Evolutionary conservation across 2,797 vertebrate genomes (phyloP), one percentile per base, ranked within the genome.

Genomic region (Peromyscus attwateri): DNA sequence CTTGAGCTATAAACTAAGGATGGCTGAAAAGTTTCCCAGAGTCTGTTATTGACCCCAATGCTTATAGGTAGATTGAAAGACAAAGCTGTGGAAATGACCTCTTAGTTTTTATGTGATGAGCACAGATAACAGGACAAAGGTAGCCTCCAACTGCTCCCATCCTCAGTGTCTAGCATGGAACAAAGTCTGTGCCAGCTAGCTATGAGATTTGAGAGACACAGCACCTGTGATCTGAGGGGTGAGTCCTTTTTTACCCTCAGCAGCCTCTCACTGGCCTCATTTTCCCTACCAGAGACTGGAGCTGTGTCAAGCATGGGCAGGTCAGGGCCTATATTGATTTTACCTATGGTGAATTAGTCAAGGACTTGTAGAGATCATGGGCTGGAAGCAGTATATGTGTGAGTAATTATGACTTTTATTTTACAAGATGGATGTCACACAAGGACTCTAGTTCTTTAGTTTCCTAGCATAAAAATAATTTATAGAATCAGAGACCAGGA

Each of bases 21-120:
- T 82, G 85, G 88, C 43, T 85, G 6, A 93, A 88, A 23, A 46
- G 43, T 95, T 94, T 90, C 66, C 37, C 34, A 88, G 87, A 75
- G 13, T 80, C 68, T 83, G 25, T 71, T 80, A 43, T 13, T 84
- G 79, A 75, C 19, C 60, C 43, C 57, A 52, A 57, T 83, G 31
- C 40, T 66, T 60, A 23, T 46, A 27, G 17, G n/a, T 80, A 40
- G 9, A 19, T 60, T 92, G 52, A 88, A 43, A 94, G 66, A 46
- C 46, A 70, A 21, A 76, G 25, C 9, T 80, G n/a, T 84, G 27
- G 84, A 73, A 73, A n/a, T 17, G 12, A 6, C 25, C 49, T 49
- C 60, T 87, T 52, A 23, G 6, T 37, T 40, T 92, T 8, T 79
- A 6, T 95, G 23, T 31, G 21, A 57, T 84, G 31, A 80, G 27